Evolutionary conservation across 2,797 vertebrate species (phyloP).

Genomic region (Acropternis orthonyx): DNA sequence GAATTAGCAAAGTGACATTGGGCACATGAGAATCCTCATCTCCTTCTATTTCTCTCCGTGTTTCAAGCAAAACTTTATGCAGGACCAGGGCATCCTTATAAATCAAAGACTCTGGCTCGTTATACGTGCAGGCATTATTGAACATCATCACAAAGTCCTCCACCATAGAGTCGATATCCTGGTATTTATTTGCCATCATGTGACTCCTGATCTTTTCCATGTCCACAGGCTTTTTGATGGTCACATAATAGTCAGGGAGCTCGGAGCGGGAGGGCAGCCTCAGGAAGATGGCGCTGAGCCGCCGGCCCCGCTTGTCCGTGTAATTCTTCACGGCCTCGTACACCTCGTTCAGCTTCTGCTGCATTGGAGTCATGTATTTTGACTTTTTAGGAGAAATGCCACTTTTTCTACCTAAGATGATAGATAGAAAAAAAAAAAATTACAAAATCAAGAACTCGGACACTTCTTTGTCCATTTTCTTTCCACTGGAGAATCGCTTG

Average conservation of each 20-base stretch:
- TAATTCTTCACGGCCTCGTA: conserved; percentile 97
- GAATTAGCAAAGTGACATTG: conserved; percentile 92
- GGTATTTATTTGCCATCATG: conserved; percentile 98
- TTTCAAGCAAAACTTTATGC: conserved; percentile 93
- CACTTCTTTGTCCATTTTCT: background rate
- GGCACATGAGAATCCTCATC: conserved; percentile 92
- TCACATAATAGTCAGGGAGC: conserved; percentile 95
- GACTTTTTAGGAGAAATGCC: conserved; percentile 94
- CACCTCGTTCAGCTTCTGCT: conserved; percentile 97
- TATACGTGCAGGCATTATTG: conserved; percentile 98
- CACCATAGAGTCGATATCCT: conserved; percentile 95
- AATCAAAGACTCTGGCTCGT: conserved; percentile 96
- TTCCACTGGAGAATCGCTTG: accelerated
- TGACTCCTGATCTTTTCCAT: conserved; percentile 98
- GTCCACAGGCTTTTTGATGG: conserved; percentile 96
- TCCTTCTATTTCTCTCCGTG: conserved; percentile 91
- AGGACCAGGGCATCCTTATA: conserved; percentile 96
- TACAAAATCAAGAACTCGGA: background rate
- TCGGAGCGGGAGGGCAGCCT: conserved; percentile 95
- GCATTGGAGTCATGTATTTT: conserved; percentile 95
- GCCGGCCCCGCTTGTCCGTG: conserved; percentile 93
- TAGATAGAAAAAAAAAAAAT: background rate
- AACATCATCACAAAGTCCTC: conserved; percentile 99
- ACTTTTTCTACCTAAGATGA: conserved; percentile 85
- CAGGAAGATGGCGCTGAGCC: conserved; percentile 96